Evolutionary conservation across 2,888 invertebrate species (phyloP).

Genomic region (Endomychus coccineus): DNA sequence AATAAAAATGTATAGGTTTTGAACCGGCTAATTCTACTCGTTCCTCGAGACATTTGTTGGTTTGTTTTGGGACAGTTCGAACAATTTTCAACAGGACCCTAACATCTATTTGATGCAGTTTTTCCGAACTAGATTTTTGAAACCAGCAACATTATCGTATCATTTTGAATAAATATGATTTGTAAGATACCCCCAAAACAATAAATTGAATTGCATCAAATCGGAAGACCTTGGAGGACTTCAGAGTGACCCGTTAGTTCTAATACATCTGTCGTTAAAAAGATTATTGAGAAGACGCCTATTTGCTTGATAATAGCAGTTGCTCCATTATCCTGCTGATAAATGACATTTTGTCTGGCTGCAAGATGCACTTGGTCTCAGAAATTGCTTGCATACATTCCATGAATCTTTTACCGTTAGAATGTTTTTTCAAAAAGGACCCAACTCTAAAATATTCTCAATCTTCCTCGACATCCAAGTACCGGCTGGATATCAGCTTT

Average conservation of each 20-base stretch:
- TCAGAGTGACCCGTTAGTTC: not conserved
- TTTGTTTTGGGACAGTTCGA: too few species aligned
- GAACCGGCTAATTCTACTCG: not conserved
- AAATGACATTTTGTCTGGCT: not conserved
- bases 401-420: not conserved
- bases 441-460: too few species aligned
- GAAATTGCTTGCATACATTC: not conserved
- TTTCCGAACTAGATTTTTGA: not conserved
- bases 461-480: too few species aligned
- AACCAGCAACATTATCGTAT: not conserved
- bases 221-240: not conserved
- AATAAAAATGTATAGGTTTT: not conserved
- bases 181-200: conserved; percentile 1
- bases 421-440: too few species aligned
- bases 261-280: not conserved
- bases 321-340: not conserved
- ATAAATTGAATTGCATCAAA: not conserved
- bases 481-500: too few species aligned
- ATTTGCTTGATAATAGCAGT: not conserved
- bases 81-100: not conserved
- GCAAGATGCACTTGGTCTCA: not conserved
- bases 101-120: not conserved
- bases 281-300: not conserved
- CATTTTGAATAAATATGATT: conserved; percentile 1
- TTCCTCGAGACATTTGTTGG: too few species aligned